Evolutionary conservation across 30 jellyfish, hydroid and myxozoan species (phyloP).

Genomic region (Aurelia coerulea): DNA sequence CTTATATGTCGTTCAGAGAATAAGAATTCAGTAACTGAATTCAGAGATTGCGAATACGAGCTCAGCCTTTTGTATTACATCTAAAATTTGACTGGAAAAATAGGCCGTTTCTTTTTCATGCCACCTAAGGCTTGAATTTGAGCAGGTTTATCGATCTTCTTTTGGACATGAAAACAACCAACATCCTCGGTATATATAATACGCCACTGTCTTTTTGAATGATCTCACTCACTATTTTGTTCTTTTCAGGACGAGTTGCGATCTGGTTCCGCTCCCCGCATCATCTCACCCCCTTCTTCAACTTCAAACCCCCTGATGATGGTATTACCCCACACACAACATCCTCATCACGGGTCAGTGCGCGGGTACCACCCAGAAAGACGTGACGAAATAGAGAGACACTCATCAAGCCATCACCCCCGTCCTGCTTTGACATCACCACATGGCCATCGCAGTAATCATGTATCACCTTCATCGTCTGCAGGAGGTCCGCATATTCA

Average conservation of each 20-base stretch:
- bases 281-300: conserved; percentile 63
- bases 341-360: conserved; percentile 33
- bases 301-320: conserved; percentile 51
- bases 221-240: background rate
- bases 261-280: conserved; percentile 54
- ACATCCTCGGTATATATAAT: too few species aligned
- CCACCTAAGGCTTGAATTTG: too few species aligned
- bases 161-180: too few species aligned
- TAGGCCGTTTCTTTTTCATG: too few species aligned
- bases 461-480: conserved; percentile 48
- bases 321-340: conserved; percentile 52
- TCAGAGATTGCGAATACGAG: too few species aligned
- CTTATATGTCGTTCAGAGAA: too few species aligned
- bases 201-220: too few species aligned
- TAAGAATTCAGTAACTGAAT: too few species aligned
- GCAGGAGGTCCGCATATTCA: conserved; percentile 44
- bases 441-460: conserved; percentile 60
- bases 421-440: conserved; percentile 65
- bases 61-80: too few species aligned
- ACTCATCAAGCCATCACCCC: conserved; percentile 43
- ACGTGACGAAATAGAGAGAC: conserved; percentile 58
- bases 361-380: conserved; percentile 48
- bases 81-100: too few species aligned
- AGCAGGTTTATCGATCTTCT: too few species aligned
- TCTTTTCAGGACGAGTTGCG: conserved; percentile 45